A percentile compares a stretch with the other conserved stretches of the same genome.
These are phyloP conservation scores for Seriola dumerili DNA, from an alignment of 2,113 vertebrate species.

Conservation along the genomic window DNA sequence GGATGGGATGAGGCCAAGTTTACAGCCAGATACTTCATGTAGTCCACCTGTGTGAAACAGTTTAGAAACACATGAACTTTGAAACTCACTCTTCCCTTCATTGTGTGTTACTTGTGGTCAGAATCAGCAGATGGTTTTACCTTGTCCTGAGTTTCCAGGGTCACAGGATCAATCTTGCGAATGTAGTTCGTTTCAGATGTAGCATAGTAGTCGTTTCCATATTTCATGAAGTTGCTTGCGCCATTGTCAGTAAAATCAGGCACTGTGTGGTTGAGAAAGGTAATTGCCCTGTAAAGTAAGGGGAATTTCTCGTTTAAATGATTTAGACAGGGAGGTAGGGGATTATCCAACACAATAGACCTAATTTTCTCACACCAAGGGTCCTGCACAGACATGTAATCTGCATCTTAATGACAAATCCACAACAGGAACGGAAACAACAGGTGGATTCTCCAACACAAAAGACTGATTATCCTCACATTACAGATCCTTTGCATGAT, in stretches of 20 bases:
- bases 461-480: background rate
- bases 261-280: constrained; percentile 92
- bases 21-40: constrained; percentile 88
- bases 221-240: constrained; percentile 92
- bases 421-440: background rate
- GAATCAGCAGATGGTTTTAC: constrained; percentile 70
- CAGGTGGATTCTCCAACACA: background rate
- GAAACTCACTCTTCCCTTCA: background rate
- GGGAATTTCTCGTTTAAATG: background rate
- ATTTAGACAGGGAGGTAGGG: background rate
- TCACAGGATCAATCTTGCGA: constrained; percentile 90
- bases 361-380: background rate
- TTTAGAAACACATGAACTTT: constrained; percentile 15
- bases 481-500: too few species aligned
- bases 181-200: constrained; percentile 96
- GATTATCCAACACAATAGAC: background rate
- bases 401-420: background rate
- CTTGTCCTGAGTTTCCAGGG: constrained; percentile 94
- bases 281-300: constrained; percentile 86
- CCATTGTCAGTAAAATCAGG: constrained; percentile 98
- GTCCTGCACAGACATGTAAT: background rate
- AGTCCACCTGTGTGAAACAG: constrained; percentile 88
- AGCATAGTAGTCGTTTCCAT: constrained; percentile 92
- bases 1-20: constrained; percentile 91
- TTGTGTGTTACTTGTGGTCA: too few species aligned